Percentiles rank a stretch among this genome's conserved stretches.
Conservation (phyloP, 2,888 invertebrate genomes). For the Sarcophaga subvicina region DNA sequence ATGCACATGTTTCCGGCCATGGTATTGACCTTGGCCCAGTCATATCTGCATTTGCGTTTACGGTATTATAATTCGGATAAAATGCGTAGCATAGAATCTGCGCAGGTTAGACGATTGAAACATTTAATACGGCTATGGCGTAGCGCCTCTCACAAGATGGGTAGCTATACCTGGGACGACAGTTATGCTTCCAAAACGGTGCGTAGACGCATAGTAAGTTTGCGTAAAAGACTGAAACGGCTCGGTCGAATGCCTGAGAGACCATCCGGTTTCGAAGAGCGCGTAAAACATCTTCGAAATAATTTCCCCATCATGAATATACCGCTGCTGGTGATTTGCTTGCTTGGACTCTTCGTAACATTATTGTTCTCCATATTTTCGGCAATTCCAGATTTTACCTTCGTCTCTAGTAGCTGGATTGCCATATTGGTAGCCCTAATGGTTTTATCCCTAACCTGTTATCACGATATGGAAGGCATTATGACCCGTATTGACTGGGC, state of each 20-base stretch:
- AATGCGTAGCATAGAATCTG: constrained; percentile 63
- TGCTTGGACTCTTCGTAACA: constrained; percentile 38
- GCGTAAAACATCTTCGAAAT: constrained; percentile 46
- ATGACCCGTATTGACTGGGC: constrained; percentile 70
- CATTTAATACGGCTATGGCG: constrained; percentile 68
- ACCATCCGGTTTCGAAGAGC: constrained; percentile 59
- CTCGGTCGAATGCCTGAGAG: constrained; percentile 73
- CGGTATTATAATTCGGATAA: constrained; percentile 62
- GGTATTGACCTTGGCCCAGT: constrained; percentile 55
- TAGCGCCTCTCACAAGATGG: constrained; percentile 63
- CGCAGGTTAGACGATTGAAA: constrained; percentile 64
- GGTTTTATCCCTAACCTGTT: constrained; percentile 61
- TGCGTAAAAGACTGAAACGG: constrained; percentile 65
- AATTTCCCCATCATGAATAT: constrained; percentile 62
- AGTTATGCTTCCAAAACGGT: constrained; percentile 65
- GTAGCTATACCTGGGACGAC: constrained; percentile 70
- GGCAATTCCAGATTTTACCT: constrained; percentile 9
- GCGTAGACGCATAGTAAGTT: constrained; percentile 56
- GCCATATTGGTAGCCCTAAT: constrained; percentile 65
- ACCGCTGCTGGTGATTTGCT: constrained; percentile 50
- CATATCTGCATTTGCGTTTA: constrained; percentile 68
- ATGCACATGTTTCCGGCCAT: constrained; percentile 68
- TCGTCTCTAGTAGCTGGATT: constrained; percentile 67
- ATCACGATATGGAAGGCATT: constrained; percentile 68
- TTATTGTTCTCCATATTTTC: constrained; percentile 50